Conservation (phyloP, 2,113 vertebrate genomes). For the Pachyramphus minor region DNA sequence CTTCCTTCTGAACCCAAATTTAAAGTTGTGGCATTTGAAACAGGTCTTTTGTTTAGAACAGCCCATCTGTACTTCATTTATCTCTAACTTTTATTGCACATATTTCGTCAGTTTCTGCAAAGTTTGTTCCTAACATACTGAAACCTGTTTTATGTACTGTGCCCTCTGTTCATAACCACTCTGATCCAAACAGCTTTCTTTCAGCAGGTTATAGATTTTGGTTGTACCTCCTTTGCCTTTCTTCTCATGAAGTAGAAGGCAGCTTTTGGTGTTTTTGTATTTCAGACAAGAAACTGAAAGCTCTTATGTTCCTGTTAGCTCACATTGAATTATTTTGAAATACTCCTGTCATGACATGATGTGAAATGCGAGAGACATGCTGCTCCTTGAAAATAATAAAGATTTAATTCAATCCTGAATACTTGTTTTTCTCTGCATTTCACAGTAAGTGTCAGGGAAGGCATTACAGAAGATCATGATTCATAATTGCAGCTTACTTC, state of each 20-base stretch:
- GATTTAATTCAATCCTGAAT: slow-evolving; percentile 1
- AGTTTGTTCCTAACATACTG: neutral
- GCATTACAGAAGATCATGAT: neutral
- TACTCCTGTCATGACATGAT: neutral
- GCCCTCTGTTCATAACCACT: neutral
- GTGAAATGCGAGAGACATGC: slow-evolving; percentile 6
- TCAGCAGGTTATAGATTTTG: neutral
- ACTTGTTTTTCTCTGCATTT: slow-evolving; percentile 5
- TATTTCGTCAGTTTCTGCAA: neutral
- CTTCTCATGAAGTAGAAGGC: neutral
- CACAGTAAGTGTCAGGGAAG: neutral
- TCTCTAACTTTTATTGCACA: neutral
- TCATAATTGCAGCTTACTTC: slow-evolving; percentile 24
- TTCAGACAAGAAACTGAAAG: neutral
- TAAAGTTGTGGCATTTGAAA: neutral
- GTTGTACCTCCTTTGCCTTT: neutral
- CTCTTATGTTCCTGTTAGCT: neutral
- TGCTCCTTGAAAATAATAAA: slow-evolving; percentile 18
- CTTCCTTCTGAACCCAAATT: neutral
- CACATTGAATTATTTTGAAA: neutral
- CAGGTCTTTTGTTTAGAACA: neutral
- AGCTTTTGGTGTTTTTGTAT: neutral
- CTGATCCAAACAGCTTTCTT: neutral
- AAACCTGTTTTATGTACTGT: neutral
- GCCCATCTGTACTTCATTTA: neutral